Evolutionary conservation across 2,797 vertebrate species (phyloP).

Genomic region (Pangasius mekongensis): DNA sequence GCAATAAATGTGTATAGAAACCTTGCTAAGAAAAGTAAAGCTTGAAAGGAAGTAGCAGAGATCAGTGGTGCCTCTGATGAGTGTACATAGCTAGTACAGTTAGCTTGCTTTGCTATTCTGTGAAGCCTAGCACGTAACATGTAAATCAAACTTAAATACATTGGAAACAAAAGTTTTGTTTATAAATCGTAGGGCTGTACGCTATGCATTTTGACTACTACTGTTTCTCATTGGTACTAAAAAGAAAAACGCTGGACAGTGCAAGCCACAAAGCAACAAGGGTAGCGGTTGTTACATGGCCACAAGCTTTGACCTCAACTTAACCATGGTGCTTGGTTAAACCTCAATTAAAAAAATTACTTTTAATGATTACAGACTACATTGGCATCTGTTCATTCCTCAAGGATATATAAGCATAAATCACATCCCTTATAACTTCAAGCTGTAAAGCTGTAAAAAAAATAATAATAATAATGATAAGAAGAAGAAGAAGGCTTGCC

Average conservation of each 20-base stretch:
- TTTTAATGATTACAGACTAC: neutral
- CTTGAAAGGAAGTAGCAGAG: neutral
- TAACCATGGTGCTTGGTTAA: neutral
- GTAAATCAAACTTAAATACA: neutral
- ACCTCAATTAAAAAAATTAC: neutral
- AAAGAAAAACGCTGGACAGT: neutral
- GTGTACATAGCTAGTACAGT: neutral
- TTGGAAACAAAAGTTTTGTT: neutral
- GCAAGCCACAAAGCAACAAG: neutral
- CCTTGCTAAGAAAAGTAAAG: neutral
- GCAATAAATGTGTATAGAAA: neutral
- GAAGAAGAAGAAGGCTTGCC: neutral
- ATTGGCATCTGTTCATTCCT: neutral
- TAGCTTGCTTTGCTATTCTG: neutral
- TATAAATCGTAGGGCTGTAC: neutral
- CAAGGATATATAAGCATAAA: neutral
- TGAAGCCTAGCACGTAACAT: neutral
- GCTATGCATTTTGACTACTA: neutral
- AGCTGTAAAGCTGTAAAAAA: slow-evolving; percentile 1
- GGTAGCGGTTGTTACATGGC: neutral
- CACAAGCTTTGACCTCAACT: neutral
- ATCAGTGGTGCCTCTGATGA: neutral
- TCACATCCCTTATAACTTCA: neutral
- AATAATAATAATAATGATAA: neutral
- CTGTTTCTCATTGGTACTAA: neutral